Evolutionary conservation across 2,113 vertebrate genomes (phyloP).

Genomic region (Hydropotes inermis): DNA sequence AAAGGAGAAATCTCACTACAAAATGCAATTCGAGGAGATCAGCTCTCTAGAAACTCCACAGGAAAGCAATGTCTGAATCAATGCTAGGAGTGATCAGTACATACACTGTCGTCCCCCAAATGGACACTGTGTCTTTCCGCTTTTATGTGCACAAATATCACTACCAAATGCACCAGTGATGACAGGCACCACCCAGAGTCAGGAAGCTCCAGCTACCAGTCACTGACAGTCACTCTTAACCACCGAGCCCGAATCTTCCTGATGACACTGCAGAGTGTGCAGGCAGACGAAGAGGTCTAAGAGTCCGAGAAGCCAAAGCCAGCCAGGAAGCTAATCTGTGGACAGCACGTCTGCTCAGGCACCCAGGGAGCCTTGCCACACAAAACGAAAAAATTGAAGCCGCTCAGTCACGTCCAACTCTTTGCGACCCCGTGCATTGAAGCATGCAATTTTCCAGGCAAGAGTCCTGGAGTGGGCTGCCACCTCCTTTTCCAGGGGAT

Average conservation of each 20-base stretch:
- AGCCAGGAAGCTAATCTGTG: background rate
- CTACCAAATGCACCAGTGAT: no score
- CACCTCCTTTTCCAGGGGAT: background rate
- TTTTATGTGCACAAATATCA: fast-evolving
- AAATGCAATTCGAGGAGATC: background rate
- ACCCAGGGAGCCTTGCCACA: fast-evolving
- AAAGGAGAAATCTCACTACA: background rate
- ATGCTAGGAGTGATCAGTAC: fast-evolving
- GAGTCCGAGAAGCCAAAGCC: background rate
- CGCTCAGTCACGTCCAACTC: background rate
- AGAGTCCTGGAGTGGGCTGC: background rate
- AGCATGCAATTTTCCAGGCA: background rate
- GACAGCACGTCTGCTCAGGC: fast-evolving
- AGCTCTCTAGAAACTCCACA: background rate
- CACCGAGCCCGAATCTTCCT: fast-evolving
- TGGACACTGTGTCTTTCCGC: background rate
- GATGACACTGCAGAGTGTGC: no score
- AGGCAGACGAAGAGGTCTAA: background rate
- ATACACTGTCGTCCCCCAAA: no score
- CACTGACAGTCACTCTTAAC: no score
- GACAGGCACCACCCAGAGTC: fast-evolving
- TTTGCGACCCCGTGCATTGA: background rate
- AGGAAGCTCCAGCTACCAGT: background rate
- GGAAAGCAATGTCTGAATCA: background rate
- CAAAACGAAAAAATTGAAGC: background rate